Percentiles rank a stretch among this genome's conserved stretches.
These are phyloP conservation scores for Acrocephalus kingi DNA, from an alignment of 2,113 vertebrate genomes.

Conservation along the genomic window DNA sequence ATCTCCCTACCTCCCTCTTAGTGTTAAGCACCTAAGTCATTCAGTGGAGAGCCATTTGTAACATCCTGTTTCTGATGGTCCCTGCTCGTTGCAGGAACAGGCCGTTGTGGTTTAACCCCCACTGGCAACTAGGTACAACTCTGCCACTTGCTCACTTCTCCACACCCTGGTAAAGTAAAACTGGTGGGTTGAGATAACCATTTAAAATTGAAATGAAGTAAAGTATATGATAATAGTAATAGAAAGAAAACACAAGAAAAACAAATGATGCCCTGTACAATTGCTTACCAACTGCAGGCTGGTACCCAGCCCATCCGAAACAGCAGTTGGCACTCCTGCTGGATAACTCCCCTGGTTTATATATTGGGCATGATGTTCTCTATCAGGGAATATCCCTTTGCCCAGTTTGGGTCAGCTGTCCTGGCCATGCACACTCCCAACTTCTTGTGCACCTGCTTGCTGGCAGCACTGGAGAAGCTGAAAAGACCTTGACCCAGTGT, in stretches of 20 bases:
- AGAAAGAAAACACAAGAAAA: not conserved
- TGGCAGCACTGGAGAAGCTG: not conserved
- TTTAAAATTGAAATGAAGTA: not conserved
- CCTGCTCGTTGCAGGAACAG: not conserved
- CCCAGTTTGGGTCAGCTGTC: not conserved
- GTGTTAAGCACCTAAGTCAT: not conserved
- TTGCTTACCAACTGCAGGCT: not conserved
- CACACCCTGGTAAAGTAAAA: not conserved
- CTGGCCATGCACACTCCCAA: not conserved
- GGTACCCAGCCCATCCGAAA: accelerated
- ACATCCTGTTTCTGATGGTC: not conserved
- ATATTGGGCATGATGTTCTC: not conserved
- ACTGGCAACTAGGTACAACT: not conserved
- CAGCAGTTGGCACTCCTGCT: not conserved
- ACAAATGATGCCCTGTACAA: not conserved
- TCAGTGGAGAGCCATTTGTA: not conserved
- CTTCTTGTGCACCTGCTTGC: not conserved
- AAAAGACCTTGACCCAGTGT: not conserved
- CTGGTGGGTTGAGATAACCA: accelerated
- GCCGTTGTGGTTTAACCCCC: not conserved
- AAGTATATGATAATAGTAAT: not conserved
- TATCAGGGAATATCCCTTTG: not conserved
- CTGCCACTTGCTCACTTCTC: not conserved
- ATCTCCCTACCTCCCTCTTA: not conserved
- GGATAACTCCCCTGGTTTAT: not conserved